Percentiles rank a stretch among this genome's conserved stretches.
Evolutionary conservation across 2,797 vertebrate species (phyloP).

Genomic region (Meriones psammophilus): DNA sequence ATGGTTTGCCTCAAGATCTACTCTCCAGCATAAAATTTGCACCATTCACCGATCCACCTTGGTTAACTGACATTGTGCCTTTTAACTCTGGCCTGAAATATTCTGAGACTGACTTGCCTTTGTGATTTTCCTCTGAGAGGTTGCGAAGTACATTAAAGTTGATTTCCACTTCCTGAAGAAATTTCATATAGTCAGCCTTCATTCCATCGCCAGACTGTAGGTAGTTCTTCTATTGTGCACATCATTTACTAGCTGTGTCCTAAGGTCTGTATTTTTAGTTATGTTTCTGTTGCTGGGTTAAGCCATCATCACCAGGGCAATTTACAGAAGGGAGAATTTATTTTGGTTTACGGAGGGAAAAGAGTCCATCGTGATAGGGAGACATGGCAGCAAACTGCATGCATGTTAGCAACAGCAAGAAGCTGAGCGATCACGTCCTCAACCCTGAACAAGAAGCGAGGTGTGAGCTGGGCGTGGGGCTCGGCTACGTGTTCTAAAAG

Average conservation of each 20-base stretch:
- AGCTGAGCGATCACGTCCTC: background rate
- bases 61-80: too few species aligned
- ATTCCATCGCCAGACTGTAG: background rate
- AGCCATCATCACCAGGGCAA: background rate
- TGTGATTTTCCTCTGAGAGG: background rate
- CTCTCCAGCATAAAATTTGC: background rate
- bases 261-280: background rate
- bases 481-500: background rate
- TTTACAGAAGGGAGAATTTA: background rate
- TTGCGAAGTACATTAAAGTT: background rate
- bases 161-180: background rate
- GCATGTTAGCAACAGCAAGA: background rate
- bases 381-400: background rate
- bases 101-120: background rate
- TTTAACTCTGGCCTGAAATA: background rate
- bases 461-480: fast-evolving
- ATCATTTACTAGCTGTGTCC: background rate
- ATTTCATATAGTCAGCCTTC: background rate
- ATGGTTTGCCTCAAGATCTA: background rate
- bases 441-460: too few species aligned
- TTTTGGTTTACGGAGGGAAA: background rate
- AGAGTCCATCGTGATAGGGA: background rate
- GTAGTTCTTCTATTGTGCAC: background rate
- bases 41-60: background rate
- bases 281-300: background rate